A percentile compares a stretch with the other conserved stretches of the same genome.
These are phyloP conservation scores for Kuschelorhynchus macadamiae DNA, from an alignment of 2,888 invertebrate species.

Conservation along the genomic window DNA sequence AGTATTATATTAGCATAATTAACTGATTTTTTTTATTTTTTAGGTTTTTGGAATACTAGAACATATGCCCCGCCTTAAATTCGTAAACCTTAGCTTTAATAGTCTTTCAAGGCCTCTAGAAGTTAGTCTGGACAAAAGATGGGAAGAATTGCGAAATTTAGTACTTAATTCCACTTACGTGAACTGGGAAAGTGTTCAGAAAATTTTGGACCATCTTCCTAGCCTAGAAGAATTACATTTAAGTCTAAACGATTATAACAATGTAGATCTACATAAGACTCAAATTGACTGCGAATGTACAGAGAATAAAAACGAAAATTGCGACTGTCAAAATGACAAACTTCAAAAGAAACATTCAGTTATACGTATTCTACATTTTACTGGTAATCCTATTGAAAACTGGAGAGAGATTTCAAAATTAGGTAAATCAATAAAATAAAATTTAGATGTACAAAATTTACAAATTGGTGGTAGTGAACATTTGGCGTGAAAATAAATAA, in stretches of 20 bases:
- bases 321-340: conserved; percentile 56
- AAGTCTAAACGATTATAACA: conserved; percentile 89
- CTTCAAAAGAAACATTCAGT: conserved; percentile 72
- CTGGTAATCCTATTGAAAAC: conserved; percentile 86
- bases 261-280: conserved; percentile 76
- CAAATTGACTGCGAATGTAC: conserved; percentile 57
- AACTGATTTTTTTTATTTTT: too few relatives aligned
- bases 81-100: conserved; percentile 94
- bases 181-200: conserved; percentile 87
- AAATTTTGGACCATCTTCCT: conserved; percentile 81
- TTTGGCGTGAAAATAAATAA: too few relatives aligned
- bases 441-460: background rate
- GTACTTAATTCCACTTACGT: conserved; percentile 91
- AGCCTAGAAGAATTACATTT: conserved; percentile 92
- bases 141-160: conserved; percentile 80
- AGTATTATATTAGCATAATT: too few relatives aligned
- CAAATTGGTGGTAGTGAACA: background rate
- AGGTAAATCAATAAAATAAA: conserved; percentile 20
- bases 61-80: conserved; percentile 90
- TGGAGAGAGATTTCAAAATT: conserved; percentile 89
- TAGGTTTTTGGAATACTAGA: conserved; percentile 89
- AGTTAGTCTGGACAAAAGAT: conserved; percentile 64
- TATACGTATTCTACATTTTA: conserved; percentile 87
- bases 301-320: conserved; percentile 58
- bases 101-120: conserved; percentile 77